Evolutionary conservation across 2,797 vertebrate genomes (phyloP).

Genomic region (Bryconaethiops microstoma): DNA sequence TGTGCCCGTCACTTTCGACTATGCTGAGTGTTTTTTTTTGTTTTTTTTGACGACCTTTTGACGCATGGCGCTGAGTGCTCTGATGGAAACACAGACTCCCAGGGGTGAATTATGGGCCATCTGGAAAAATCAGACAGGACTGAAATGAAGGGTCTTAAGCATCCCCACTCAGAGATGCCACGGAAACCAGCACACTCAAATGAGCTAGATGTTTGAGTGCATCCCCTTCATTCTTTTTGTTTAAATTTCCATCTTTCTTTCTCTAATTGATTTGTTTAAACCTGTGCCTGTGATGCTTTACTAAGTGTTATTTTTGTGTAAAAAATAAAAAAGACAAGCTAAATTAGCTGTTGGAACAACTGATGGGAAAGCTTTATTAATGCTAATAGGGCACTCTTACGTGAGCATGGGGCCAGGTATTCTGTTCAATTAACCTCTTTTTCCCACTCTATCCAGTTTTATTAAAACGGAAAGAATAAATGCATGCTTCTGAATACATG

Average conservation of each 20-base stretch:
- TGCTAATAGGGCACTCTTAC: slow-evolving; percentile 62
- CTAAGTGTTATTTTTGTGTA: slow-evolving; percentile 71
- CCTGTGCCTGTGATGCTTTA: slow-evolving; percentile 71
- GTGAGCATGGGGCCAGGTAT: slow-evolving; percentile 60
- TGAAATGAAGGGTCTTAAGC: slow-evolving; percentile 52
- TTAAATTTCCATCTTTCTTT: slow-evolving; percentile 27
- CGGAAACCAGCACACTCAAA: slow-evolving; percentile 38
- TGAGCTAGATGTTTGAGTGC: slow-evolving; percentile 57
- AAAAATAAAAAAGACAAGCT: slow-evolving; percentile 62
- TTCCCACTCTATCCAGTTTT: slow-evolving; percentile 6
- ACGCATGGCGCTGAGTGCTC: slow-evolving; percentile 50
- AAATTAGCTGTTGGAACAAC: slow-evolving; percentile 68
- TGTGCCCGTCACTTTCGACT: slow-evolving; percentile 66
- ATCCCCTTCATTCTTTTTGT: slow-evolving; percentile 64
- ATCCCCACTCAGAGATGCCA: slow-evolving; percentile 54
- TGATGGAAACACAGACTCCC: slow-evolving; percentile 72
- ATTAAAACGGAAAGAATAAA: slow-evolving; percentile 51
- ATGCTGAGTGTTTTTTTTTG: slow-evolving; percentile 21
- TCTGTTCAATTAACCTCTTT: slow-evolving; percentile 61
- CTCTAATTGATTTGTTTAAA: slow-evolving; percentile 65
- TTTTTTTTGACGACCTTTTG: slow-evolving; percentile 8
- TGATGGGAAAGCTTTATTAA: slow-evolving; percentile 74
- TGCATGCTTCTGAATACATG: slow-evolving; percentile 41
- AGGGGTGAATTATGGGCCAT: slow-evolving; percentile 69
- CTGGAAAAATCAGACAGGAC: slow-evolving; percentile 70